A percentile compares a stretch with the other conserved stretches of the same genome.
phyloP scores from a whole-genome alignment of 2,113 vertebrate genomes.

The Chloebia gouldiae region DNA sequence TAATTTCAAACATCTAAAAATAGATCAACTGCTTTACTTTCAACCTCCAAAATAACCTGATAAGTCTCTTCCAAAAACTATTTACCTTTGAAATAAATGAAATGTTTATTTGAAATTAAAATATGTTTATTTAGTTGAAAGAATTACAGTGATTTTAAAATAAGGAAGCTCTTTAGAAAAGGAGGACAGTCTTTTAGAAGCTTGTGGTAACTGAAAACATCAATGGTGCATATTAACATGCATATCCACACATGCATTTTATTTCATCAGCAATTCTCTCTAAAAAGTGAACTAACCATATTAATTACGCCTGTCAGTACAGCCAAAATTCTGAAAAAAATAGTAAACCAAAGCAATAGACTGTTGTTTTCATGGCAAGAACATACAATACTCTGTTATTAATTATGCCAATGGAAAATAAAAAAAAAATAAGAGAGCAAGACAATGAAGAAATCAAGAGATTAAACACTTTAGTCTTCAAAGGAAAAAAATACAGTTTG shows the following conservation, averaged over 20 bases:
- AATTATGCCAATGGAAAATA: neutral
- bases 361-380: neutral
- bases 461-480: neutral
- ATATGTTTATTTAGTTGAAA: neutral
- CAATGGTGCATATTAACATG: neutral
- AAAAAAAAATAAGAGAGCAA: neutral
- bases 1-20: neutral
- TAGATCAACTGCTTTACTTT: neutral
- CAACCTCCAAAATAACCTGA: neutral
- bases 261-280: neutral
- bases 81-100: neutral
- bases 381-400: neutral
- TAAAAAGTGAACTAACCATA: neutral
- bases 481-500: neutral
- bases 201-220: neutral
- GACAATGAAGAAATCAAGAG: neutral
- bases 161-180: neutral
- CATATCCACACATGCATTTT: neutral
- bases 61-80: neutral
- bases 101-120: neutral
- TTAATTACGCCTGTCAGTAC: neutral
- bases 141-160: neutral
- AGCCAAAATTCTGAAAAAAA: neutral
- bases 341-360: neutral
- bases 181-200: neutral